These are phyloP conservation scores for Papilio aristodemus DNA, from an alignment of 1,140 invertebrate species.

Conservation along the genomic window DNA sequence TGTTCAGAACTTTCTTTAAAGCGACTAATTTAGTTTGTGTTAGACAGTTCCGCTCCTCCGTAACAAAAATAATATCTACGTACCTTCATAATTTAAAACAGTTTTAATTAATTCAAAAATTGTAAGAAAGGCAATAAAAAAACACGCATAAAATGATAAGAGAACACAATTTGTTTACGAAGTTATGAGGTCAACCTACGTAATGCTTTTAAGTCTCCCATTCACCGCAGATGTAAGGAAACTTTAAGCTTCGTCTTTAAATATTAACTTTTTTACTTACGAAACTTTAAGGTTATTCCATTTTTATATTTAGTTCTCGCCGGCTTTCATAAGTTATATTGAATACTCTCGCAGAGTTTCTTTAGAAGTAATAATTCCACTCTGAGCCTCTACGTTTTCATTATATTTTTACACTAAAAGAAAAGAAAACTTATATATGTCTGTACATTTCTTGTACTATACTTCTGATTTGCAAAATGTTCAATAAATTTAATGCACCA, in stretches of 20 bases:
- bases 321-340: conserved; percentile 30
- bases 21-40: no score
- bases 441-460: background rate
- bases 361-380: conserved; percentile 15
- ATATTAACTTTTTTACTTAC: conserved; percentile 29
- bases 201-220: background rate
- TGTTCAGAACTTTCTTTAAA: no score
- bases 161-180: background rate
- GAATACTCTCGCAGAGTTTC: conserved; percentile 24
- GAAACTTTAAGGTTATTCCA: conserved; percentile 28
- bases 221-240: conserved; percentile 7
- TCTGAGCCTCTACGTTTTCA: conserved; percentile 18
- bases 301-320: conserved; percentile 30
- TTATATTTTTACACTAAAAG: conserved; percentile 13
- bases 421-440: conserved; percentile 12
- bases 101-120: no score
- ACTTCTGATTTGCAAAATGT: background rate
- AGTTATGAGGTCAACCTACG: background rate
- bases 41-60: no score
- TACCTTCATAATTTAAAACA: no score
- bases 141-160: no score
- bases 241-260: conserved; percentile 23
- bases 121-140: no score
- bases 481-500: background rate
- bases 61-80: no score